phyloP scores from a whole-genome alignment of 35 echinoderm and acorn worm species.

The Nesometra sesokonis region DNA sequence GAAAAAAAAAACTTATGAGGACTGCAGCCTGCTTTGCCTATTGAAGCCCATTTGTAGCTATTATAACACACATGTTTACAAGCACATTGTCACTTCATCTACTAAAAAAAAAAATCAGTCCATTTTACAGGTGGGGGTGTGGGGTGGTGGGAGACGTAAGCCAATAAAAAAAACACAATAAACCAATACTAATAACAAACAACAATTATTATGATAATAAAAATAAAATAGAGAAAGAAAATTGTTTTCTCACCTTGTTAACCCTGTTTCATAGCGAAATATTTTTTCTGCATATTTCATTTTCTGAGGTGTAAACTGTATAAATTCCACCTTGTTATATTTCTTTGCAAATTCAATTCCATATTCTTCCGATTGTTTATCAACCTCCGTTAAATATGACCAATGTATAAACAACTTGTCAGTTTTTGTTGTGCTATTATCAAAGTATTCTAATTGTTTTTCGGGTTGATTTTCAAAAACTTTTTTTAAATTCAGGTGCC shows the following conservation, averaged over 20 bases:
- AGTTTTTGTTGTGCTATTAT: neutral
- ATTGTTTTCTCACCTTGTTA: neutral
- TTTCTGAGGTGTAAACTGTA: neutral
- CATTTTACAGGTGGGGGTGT: too few relatives aligned
- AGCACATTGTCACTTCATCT: too few relatives aligned
- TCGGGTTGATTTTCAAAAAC: neutral
- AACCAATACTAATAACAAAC: too few relatives aligned
- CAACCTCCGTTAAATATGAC: neutral
- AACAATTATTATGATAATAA: too few relatives aligned
- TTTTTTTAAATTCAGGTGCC: conserved; percentile 2
- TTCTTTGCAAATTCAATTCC: neutral
- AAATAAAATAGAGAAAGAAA: too few relatives aligned
- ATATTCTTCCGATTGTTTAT: neutral
- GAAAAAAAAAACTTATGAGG: too few relatives aligned
- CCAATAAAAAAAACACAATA: too few relatives aligned
- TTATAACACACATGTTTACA: too few relatives aligned
- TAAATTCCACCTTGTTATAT: neutral
- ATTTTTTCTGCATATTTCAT: conserved; percentile 3
- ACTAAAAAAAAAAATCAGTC: too few relatives aligned
- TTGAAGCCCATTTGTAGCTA: too few relatives aligned
- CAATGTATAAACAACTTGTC: neutral
- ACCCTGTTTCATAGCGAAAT: neutral
- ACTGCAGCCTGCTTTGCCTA: too few relatives aligned
- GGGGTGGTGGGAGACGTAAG: too few relatives aligned
- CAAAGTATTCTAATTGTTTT: neutral